Evolutionary conservation across 2,797 vertebrate genomes (phyloP).

Genomic region (Bryconaethiops microstoma): DNA sequence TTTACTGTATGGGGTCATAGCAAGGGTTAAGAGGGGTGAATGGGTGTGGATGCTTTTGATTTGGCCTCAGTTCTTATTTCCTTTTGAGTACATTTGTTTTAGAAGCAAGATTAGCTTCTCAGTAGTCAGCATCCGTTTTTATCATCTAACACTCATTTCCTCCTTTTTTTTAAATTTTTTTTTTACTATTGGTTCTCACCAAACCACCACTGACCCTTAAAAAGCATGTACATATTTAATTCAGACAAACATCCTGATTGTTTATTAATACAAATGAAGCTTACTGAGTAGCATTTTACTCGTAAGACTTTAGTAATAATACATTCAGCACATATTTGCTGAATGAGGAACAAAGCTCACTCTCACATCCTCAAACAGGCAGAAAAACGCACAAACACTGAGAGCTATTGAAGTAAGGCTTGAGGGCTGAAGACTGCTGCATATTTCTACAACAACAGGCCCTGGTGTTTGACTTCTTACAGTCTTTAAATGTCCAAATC

Average conservation of each 20-base stretch:
- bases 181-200: background rate
- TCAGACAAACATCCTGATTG: background rate
- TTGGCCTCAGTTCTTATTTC: background rate
- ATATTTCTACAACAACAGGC: conserved; percentile 66
- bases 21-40: background rate
- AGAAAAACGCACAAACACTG: conserved; percentile 22
- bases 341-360: conserved; percentile 47
- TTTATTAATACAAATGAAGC: background rate
- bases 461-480: conserved; percentile 61
- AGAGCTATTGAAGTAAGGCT: conserved; percentile 43
- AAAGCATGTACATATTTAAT: background rate
- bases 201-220: background rate
- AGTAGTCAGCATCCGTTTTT: background rate
- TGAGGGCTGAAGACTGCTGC: conserved; percentile 55
- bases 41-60: background rate
- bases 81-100: background rate
- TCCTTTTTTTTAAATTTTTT: too few relatives aligned
- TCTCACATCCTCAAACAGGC: conserved; percentile 42
- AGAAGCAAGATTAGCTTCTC: background rate
- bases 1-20: background rate
- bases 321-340: conserved; percentile 20
- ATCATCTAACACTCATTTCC: background rate
- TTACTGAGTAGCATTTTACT: background rate
- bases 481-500: background rate
- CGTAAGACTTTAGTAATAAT: background rate